Percentiles rank a stretch among this genome's conserved stretches.
Conservation (phyloP, 2,888 invertebrate species). For the Crocallis elinguaria region DNA sequence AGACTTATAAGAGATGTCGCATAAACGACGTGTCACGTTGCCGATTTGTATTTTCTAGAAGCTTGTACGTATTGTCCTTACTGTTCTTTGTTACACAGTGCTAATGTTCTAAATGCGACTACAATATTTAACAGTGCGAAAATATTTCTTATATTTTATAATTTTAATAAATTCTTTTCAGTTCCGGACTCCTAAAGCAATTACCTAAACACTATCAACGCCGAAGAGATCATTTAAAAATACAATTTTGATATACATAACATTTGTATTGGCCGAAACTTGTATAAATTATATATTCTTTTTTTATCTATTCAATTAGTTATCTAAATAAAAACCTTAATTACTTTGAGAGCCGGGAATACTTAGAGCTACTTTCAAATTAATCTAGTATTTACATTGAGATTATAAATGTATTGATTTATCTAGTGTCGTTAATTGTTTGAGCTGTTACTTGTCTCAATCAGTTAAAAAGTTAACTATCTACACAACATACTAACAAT, state of each 20-base stretch:
- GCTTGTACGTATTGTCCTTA: conserved; percentile 15
- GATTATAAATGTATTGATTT: conserved; percentile 79
- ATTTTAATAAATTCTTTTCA: conserved; percentile 82
- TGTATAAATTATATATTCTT: conserved; percentile 68
- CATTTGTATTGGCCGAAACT: conserved; percentile 81
- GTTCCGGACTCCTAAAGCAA: conserved; percentile 84
- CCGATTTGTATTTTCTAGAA: not conserved
- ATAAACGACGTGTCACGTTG: not conserved
- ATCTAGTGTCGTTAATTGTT: conserved; percentile 80
- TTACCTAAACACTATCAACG: conserved; percentile 74
- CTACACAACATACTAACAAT: conserved; percentile 45
- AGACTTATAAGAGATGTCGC: too few species aligned
- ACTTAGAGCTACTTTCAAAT: conserved; percentile 72
- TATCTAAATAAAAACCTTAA: conserved; percentile 76
- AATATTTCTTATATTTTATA: conserved; percentile 79
- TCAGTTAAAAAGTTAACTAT: conserved; percentile 54
- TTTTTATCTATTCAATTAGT: conserved; percentile 62
- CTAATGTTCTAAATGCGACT: conserved; percentile 37
- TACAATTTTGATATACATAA: conserved; percentile 82
- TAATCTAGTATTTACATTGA: conserved; percentile 81
- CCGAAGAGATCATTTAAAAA: conserved; percentile 83
- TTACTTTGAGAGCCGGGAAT: conserved; percentile 85
- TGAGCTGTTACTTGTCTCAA: conserved; percentile 73
- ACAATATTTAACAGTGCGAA: conserved; percentile 80
- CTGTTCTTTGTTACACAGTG: conserved; percentile 15